Percentiles rank a stretch among this genome's conserved stretches.
These are phyloP conservation scores for Oncorhynchus clarkii DNA, from an alignment of 2,113 vertebrate genomes.

Conservation along the genomic window DNA sequence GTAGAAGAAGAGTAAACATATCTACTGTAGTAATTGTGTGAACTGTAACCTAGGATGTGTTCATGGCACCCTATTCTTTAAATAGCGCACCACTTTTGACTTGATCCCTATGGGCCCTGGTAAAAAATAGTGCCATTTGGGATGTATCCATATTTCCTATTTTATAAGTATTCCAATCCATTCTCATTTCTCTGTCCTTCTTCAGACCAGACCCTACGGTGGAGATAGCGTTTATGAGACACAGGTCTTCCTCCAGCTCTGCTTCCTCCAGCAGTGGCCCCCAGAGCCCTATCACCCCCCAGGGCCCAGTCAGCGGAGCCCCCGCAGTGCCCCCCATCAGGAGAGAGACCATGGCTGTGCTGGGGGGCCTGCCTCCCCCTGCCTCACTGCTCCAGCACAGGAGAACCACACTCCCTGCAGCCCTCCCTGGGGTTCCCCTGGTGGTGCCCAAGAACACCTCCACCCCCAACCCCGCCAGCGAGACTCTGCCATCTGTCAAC, in stretches of 20 bases:
- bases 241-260: slow-evolving; percentile 56
- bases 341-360: slow-evolving; percentile 62
- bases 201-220: slow-evolving; percentile 82
- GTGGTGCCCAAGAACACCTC: slow-evolving; percentile 41
- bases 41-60: neutral
- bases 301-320: slow-evolving; percentile 32
- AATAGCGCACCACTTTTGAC: too few relatives aligned
- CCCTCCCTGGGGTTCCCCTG: too few relatives aligned
- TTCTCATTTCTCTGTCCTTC: slow-evolving; percentile 25
- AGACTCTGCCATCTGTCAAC: slow-evolving; percentile 52
- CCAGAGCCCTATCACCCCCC: slow-evolving; percentile 65
- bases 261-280: slow-evolving; percentile 61
- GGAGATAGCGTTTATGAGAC: slow-evolving; percentile 89
- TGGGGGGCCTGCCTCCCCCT: slow-evolving; percentile 45
- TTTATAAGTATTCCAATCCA: too few relatives aligned
- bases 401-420: too few relatives aligned
- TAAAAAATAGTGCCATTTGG: too few relatives aligned
- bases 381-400: too few relatives aligned
- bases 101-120: too few relatives aligned
- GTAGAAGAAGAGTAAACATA: neutral
- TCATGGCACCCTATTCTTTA: neutral
- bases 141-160: too few relatives aligned
- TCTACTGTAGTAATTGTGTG: neutral
- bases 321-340: slow-evolving; percentile 60
- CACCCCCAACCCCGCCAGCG: slow-evolving; percentile 61